Base-by-base conservation (phyloP, 1,140 invertebrate species). In the Drosophila pectinifera region DNA sequence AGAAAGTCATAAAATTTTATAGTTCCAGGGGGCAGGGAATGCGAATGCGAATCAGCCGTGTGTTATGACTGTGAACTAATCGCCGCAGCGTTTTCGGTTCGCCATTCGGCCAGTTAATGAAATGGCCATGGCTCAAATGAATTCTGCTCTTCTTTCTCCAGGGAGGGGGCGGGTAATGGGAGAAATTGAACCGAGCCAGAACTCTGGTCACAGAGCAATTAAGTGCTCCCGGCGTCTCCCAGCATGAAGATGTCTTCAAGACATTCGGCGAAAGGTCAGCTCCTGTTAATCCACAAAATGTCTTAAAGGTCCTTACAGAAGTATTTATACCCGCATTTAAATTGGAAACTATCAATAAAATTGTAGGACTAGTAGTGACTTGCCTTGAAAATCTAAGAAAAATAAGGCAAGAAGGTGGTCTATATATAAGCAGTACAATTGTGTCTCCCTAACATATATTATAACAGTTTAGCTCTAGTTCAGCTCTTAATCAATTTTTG, bases 1-100 rank as follows among this genome's bases (percentile, higher is more conserved):
- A 78, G 84, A 89, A 88, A 84, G 80, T 84, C 84, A 80, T 89
- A 89, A 89, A 89, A 89, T 89, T 89, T 89, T 83, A 89, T 89
- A 89, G 84, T 90, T 88, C 62, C 68, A 56, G 57, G 69, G 42
- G 65, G 62, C 72, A 59, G 42, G 26, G 26, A 20, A 26, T 57
- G 36, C n/a, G 34, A 57, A 69, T 46, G 18, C 31, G 64, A 49
- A 65, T 59, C 57, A 56, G 61, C 56, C 75, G 59, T 83, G 80
- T 89, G 84, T 88, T 88, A 89, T 89, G 84, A 62, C 84, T 88
- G 84, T 78, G 84, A 89, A 89, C 84, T 89, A 89, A 89, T 89
- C 85, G 83, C 75, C 83, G 48, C 83, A 88, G 70, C 75, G 72
- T 79, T 86, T 86, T 86, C 70, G 78, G 65, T 70, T 68, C 63